Evolutionary conservation across 1,140 invertebrate genomes (phyloP).

Genomic region (Bombyx mori): DNA sequence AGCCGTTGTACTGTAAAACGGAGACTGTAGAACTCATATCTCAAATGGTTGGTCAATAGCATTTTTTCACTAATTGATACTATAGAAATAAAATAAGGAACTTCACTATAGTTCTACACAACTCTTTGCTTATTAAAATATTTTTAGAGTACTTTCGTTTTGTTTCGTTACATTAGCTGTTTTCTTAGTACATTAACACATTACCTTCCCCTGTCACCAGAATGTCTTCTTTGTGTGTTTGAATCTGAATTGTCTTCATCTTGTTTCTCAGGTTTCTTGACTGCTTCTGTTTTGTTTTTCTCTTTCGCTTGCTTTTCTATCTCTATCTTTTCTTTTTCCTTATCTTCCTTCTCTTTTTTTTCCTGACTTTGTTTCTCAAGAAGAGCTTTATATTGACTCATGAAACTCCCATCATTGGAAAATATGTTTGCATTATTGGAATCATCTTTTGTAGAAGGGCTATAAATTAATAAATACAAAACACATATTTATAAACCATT

Average conservation of each 20-base stretch:
- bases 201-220: slow-evolving; percentile 27
- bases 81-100: no score
- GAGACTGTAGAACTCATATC: no score
- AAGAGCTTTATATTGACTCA: slow-evolving; percentile 80
- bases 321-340: slow-evolving; percentile 30
- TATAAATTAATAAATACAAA: slow-evolving; percentile 12
- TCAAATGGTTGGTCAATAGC: no score
- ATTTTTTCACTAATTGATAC: no score
- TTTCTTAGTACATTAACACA: slow-evolving; percentile 1
- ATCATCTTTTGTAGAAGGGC: slow-evolving; percentile 34
- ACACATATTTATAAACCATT: not conserved
- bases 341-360: slow-evolving; percentile 47
- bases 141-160: no score
- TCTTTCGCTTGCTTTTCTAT: slow-evolving; percentile 27
- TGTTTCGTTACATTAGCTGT: no score
- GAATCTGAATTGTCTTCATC: slow-evolving; percentile 18
- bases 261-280: slow-evolving; percentile 8
- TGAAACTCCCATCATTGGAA: slow-evolving; percentile 85
- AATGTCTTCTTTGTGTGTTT: slow-evolving; percentile 15
- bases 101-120: no score
- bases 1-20: no score
- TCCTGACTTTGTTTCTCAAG: slow-evolving; percentile 57
- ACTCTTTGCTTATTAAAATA: no score
- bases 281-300: slow-evolving; percentile 18
- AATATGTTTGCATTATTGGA: slow-evolving; percentile 74